Base-by-base conservation (phyloP, 2,888 invertebrate species). In the Ichneumon xanthorius region DNA sequence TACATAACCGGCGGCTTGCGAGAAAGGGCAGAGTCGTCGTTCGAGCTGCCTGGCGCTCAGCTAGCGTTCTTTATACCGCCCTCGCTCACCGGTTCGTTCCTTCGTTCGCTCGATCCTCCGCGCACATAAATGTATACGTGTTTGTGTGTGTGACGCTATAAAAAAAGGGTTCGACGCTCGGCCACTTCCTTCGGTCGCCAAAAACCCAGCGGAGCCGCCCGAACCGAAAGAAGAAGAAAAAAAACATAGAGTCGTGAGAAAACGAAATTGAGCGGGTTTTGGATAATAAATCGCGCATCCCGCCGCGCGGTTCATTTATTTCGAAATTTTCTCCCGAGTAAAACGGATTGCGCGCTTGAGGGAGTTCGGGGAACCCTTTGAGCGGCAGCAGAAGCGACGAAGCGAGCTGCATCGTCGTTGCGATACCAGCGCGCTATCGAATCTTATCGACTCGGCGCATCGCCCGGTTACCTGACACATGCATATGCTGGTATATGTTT, bases 1-100 rank as follows among this genome's bases (percentile, higher is more conserved):
- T 92, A 92, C 88, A 91, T 93, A 91, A 81, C 87, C 91, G 91
- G 40, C 90, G 89, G 87, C 88, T 91, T 90, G 90, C 91, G 90
- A 92, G 91, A 92, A 89, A 92, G 91, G 91, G 90, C 89, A 90
- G 89, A 89, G 87, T 86, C 81, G 78, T 53, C 88, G 88, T 88
- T 78, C 88, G 88, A 87, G 87, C 88, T 78, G 87, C 80, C 86
- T 71, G 83, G 19, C 19, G 80, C 84, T 77, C 81, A 76, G 79
- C 82, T 88, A 85, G 55, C 73, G 61, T 70, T 81, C 88, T 89
- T 88, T 90, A 88, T 78, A 61, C 61, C 48, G 58, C 58, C 77
- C 73, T 58, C 22, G 65, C 22, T 16, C 75, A 68, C 79, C 78
- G 65, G 68, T 77, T 73, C 50, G 45, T 19, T 77, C 67, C 53